Percentiles rank a stretch among this genome's conserved stretches.
Evolutionary conservation across 2,888 invertebrate species (phyloP).

Genomic region (Salpingus planirostris): DNA sequence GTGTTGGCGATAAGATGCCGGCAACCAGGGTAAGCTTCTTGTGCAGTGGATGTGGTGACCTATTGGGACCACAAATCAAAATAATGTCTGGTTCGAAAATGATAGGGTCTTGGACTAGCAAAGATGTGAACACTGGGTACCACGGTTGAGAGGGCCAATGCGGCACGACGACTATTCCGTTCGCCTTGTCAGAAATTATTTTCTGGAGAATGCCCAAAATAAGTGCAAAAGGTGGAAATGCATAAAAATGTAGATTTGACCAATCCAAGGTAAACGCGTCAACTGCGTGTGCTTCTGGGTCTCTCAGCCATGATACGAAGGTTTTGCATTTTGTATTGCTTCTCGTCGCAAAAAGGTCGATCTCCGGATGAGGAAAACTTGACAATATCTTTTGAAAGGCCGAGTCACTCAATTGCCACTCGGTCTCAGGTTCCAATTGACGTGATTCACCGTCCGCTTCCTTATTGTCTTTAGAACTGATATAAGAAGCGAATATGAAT

Average conservation of each 20-base stretch:
- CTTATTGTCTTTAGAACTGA: neutral
- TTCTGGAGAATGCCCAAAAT: neutral
- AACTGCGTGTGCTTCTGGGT: neutral
- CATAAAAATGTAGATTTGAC: constrained; percentile 1
- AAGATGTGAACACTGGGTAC: neutral
- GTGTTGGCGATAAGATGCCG: neutral
- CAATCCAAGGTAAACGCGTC: constrained; percentile 2
- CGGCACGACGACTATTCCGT: constrained; percentile 1
- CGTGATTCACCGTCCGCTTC: constrained; percentile 6
- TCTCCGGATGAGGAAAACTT: constrained; percentile 2
- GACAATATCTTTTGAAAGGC: constrained; percentile 1
- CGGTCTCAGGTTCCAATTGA: constrained; percentile 6
- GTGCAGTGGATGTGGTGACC: neutral
- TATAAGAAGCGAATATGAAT: neutral
- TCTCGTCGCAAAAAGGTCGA: constrained; percentile 8
- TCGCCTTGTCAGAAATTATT: neutral
- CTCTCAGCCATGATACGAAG: constrained; percentile 1
- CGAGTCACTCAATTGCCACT: constrained; percentile 6
- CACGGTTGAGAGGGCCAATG: constrained; percentile 2
- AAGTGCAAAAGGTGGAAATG: constrained; percentile 1
- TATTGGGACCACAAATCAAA: neutral
- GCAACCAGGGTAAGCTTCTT: neutral
- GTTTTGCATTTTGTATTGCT: constrained; percentile 1
- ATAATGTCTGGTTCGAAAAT: neutral
- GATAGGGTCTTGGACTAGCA: neutral